phyloP scores from a whole-genome alignment of 2,797 vertebrate species.

The Malurus leucopterus region DNA sequence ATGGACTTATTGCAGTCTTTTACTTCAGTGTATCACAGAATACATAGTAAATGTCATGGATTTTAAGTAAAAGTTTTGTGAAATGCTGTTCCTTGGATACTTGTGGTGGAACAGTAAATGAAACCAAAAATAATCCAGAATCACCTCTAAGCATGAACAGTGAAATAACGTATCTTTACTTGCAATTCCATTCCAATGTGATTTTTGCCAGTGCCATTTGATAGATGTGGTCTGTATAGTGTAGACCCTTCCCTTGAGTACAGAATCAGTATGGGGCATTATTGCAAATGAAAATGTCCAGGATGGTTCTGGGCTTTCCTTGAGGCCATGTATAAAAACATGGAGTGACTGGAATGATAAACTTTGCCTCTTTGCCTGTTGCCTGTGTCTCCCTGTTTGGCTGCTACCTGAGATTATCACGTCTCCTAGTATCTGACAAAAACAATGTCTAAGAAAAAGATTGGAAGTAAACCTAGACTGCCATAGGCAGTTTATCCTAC shows the following conservation, averaged over 20 bases:
- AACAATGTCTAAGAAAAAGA: background rate
- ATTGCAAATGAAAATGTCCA: background rate
- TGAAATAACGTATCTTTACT: background rate
- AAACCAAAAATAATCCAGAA: background rate
- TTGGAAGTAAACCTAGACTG: background rate
- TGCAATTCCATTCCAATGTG: background rate
- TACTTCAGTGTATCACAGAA: background rate
- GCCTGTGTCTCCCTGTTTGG: background rate
- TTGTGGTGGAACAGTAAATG: background rate
- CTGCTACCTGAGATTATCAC: background rate
- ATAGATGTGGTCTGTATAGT: background rate
- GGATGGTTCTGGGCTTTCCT: background rate
- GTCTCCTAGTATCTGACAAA: background rate
- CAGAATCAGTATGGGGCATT: background rate
- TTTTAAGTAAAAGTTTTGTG: background rate
- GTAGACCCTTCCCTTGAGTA: background rate
- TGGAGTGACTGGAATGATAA: background rate
- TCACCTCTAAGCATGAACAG: background rate
- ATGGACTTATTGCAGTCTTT: background rate
- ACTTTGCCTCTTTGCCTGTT: background rate
- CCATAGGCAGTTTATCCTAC: background rate
- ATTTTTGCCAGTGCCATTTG: background rate
- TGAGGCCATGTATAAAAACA: background rate
- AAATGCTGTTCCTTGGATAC: background rate
- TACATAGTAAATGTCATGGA: background rate